These are phyloP conservation scores for Cylloceria caligata DNA, from an alignment of 2,888 invertebrate genomes.

Conservation along the genomic window DNA sequence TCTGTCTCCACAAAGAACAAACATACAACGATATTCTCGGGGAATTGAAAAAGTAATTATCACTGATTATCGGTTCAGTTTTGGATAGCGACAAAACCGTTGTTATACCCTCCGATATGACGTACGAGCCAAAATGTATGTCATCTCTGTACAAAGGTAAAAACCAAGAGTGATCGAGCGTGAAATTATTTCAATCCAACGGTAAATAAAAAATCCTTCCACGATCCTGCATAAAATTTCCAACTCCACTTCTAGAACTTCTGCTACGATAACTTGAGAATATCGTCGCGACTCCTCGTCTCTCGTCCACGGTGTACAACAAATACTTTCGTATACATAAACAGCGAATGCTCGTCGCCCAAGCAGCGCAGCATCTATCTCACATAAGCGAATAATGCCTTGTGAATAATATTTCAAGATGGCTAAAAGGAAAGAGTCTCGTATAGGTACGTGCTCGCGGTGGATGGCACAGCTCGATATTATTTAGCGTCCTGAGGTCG, in stretches of 20 bases:
- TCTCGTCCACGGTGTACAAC: constrained; percentile 1
- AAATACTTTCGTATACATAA: constrained; percentile 28
- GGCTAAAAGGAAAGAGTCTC: constrained; percentile 65
- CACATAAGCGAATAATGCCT: constrained; percentile 61
- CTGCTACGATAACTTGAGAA: background rate
- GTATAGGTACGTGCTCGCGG: constrained; percentile 75
- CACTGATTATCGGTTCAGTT: constrained; percentile 2
- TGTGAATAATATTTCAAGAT: constrained; percentile 68
- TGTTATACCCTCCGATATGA: background rate
- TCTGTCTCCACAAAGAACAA: constrained; percentile 3
- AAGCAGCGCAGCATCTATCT: constrained; percentile 30
- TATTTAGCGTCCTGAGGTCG: constrained; percentile 83
- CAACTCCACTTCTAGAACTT: too few species aligned
- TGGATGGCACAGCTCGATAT: constrained; percentile 82
- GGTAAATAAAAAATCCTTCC: too few species aligned
- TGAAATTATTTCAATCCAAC: too few species aligned
- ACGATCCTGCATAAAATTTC: too few species aligned
- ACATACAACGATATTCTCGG: background rate
- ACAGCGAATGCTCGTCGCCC: background rate
- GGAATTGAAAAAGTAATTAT: constrained; percentile 23
- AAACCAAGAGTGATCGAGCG: background rate
- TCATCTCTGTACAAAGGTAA: background rate
- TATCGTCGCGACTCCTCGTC: background rate
- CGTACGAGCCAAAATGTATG: background rate
- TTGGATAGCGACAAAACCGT: background rate